phyloP scores from a whole-genome alignment of 2,888 invertebrate species.

The Perithous albicinctus region DNA sequence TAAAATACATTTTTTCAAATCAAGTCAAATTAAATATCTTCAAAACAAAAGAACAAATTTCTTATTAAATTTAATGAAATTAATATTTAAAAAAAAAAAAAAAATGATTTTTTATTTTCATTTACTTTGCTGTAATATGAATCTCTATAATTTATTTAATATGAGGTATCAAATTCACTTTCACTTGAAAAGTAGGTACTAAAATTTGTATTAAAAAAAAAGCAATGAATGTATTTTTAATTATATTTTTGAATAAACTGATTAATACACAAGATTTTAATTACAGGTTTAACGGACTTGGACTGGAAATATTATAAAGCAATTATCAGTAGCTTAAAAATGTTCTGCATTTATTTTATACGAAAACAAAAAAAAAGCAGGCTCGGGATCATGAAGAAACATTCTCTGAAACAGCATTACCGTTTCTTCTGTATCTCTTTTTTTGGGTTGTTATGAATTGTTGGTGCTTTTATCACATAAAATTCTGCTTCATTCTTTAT shows the following conservation, averaged over 20 bases:
- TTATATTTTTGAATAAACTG: no score
- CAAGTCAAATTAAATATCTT: no score
- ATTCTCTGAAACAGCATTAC: not conserved
- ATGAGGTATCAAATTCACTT: no score
- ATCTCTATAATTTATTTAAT: no score
- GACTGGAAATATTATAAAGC: not conserved
- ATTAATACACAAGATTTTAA: no score
- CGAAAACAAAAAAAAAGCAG: not conserved
- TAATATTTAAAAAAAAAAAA: not conserved
- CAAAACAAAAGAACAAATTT: no score
- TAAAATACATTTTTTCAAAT: no score
- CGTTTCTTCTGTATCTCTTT: constrained; percentile 7
- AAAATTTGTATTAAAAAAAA: no score
- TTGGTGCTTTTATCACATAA: not conserved
- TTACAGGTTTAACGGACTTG: no score
- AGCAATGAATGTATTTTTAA: no score
- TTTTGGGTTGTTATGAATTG: not conserved
- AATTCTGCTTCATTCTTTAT: constrained; percentile 31
- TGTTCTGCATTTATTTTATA: not conserved
- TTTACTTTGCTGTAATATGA: not conserved
- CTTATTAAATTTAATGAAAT: no score
- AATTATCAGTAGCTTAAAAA: not conserved
- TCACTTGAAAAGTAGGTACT: no score
- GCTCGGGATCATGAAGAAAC: not conserved
- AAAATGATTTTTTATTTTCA: not conserved